Base-by-base conservation (phyloP, 2,113 vertebrate genomes). In the Mixornis gularis region DNA sequence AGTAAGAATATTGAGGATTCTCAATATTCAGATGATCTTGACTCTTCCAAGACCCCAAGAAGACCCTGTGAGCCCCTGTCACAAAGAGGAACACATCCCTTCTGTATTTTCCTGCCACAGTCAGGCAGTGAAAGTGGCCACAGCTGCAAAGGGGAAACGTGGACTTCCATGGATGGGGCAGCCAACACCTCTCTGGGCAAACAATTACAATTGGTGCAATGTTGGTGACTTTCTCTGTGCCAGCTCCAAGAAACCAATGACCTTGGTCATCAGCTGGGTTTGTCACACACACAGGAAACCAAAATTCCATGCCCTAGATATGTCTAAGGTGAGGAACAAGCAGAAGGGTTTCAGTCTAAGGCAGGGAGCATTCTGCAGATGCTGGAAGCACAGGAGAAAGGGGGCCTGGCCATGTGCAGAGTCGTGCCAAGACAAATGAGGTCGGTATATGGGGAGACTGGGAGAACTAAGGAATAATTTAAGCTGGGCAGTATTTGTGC, bases 391-490 rank as follows among this genome's bases (percentile, higher is more conserved):
- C 6, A 44, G 19, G 16, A 12, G 3, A 22, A 60, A 70, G 21
- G 29, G 22, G 24, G 19, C 19, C 29, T 34, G 48, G 38, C 16
- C 40, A 14, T 9, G 20, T 6, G 43, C 7, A 71, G 38, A 49
- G n/a, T 25, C 17, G 4, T 1, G 9, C 22, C n/a, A 62, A 65
- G 49, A 40, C 12, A 62, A 60, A 38, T 20, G 16, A 62, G 30
- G 16, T 30, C 13, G 48, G 5, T 10, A 10, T 5, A 14, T 15
- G 14, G 38, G 18, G 29, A 29, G 68, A 69, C 0, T 9, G 36
- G 17, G 36, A 85, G 27, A 79, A 48, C 7, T 32, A 21, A 30
- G 25, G 62, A 79, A 24, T 58, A 24, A 43, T 40, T 65, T 22
- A 13, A 25, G 40, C 69, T 43, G 62, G 78, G 27, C 49, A 22